phyloP scores from a whole-genome alignment of 2,888 invertebrate species.

The Microplitis deprimator region DNA sequence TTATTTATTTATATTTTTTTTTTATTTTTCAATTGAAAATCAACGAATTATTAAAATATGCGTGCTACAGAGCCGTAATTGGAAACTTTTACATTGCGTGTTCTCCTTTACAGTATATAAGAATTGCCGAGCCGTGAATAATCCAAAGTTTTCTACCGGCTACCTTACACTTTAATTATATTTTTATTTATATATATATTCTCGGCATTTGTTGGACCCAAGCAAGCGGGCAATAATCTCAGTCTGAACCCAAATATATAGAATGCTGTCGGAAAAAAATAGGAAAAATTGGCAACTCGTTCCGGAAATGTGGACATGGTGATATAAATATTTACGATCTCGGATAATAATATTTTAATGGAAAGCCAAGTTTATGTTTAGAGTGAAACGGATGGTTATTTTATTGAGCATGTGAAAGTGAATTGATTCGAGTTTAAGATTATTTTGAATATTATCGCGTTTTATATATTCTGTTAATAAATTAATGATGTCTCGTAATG shows the following conservation, averaged over 20 bases:
- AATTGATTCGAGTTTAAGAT: neutral
- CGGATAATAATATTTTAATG: neutral
- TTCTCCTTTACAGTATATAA: constrained; percentile 17
- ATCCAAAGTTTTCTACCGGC: constrained; percentile 55
- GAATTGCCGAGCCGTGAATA: constrained; percentile 51
- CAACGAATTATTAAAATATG: constrained; percentile 46
- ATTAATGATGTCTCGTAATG: neutral
- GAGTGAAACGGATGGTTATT: neutral
- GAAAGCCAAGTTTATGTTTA: neutral
- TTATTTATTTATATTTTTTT: constrained; percentile 4
- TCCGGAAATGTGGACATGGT: neutral
- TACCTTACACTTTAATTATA: neutral
- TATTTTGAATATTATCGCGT: constrained; percentile 12
- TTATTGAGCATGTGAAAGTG: constrained; percentile 7
- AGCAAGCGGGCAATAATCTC: too few species aligned
- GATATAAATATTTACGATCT: neutral
- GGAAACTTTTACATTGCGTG: constrained; percentile 59
- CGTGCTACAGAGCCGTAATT: constrained; percentile 53
- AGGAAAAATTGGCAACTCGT: neutral
- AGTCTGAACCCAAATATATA: too few species aligned
- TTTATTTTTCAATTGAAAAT: constrained; percentile 53
- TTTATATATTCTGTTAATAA: neutral
- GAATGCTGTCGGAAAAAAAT: too few species aligned
- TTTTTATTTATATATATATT: too few species aligned
- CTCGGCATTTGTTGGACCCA: too few species aligned